A percentile compares a stretch with the other conserved stretches of the same genome.
These are phyloP conservation scores for Helicolenus hilgendorfi DNA, from an alignment of 2,797 vertebrate species.

Conservation along the genomic window DNA sequence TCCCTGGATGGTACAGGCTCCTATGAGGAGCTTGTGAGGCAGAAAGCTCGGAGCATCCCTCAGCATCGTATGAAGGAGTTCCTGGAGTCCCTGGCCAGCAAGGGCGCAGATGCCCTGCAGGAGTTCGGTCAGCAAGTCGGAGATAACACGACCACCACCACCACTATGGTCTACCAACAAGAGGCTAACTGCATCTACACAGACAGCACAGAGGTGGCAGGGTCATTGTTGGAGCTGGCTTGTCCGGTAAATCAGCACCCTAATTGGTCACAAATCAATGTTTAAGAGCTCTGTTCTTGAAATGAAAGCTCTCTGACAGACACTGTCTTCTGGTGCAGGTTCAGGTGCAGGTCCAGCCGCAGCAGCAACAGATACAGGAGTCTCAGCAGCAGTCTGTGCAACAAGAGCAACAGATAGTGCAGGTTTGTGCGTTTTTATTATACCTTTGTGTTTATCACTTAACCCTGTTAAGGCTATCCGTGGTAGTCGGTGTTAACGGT, in stretches of 20 bases:
- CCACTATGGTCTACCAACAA: slow-evolving; percentile 97
- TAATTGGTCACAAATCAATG: neutral
- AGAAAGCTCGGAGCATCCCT: slow-evolving; percentile 96
- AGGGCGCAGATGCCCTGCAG: slow-evolving; percentile 96
- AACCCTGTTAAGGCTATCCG: too few relatives aligned
- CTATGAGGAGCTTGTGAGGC: slow-evolving; percentile 97
- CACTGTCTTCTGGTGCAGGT: slow-evolving; percentile 84
- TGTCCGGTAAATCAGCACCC: slow-evolving; percentile 92
- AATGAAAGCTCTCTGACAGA: neutral
- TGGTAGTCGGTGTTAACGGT: too few relatives aligned
- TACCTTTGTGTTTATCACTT: neutral
- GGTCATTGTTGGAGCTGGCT: slow-evolving; percentile 96
- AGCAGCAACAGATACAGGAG: slow-evolving; percentile 94
- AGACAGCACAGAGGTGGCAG: slow-evolving; percentile 98
- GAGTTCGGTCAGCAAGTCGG: slow-evolving; percentile 94
- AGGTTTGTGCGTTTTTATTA: slow-evolving; percentile 83
- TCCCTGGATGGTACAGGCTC: slow-evolving; percentile 96
- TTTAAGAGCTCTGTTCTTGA: neutral
- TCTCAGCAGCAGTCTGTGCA: slow-evolving; percentile 91
- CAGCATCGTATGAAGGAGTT: slow-evolving; percentile 99
- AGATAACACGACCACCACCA: slow-evolving; percentile 83
- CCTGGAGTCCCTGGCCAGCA: slow-evolving; percentile 95
- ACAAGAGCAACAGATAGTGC: slow-evolving; percentile 95
- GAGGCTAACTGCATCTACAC: slow-evolving; percentile 97
- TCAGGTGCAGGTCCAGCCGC: slow-evolving; percentile 95